These are phyloP conservation scores for Macrobrachium rosenbergii DNA, from an alignment of 1,140 invertebrate species.

Conservation along the genomic window DNA sequence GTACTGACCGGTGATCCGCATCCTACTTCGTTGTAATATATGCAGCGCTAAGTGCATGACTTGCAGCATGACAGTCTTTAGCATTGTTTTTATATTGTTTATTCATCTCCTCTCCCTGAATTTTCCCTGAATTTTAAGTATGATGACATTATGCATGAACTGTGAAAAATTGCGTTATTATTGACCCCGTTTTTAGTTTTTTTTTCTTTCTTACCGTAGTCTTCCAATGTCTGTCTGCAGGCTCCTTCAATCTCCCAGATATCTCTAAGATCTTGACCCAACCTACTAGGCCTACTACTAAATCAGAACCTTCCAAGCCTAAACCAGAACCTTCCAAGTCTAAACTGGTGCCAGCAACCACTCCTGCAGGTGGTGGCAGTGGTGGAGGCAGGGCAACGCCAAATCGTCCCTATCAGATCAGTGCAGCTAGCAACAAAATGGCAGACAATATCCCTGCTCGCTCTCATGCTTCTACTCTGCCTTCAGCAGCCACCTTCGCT, in stretches of 20 bases:
- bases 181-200: not conserved
- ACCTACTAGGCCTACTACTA: conserved; percentile 36
- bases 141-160: too few species aligned
- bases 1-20: too few species aligned
- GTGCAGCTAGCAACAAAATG: not conserved
- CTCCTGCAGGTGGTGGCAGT: conserved; percentile 5
- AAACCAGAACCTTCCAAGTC: conserved; percentile 30
- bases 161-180: not conserved
- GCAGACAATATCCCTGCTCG: not conserved
- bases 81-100: too few species aligned
- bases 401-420: not conserved
- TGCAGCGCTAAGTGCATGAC: too few species aligned
- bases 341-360: conserved; percentile 36
- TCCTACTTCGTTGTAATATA: too few species aligned
- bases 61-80: too few species aligned
- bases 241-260: conserved; percentile 58
- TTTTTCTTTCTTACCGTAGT: conserved; percentile 49
- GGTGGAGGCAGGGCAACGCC: conserved; percentile 7
- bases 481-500: not conserved
- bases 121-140: too few species aligned
- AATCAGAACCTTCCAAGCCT: conserved; percentile 28
- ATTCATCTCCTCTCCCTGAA: too few species aligned
- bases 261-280: conserved; percentile 57
- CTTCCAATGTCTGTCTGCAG: conserved; percentile 62
- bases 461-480: conserved; percentile 16